Conservation (phyloP, 64 coral and sea anemone genomes). For the Dendrophyllia cribrosa region DNA sequence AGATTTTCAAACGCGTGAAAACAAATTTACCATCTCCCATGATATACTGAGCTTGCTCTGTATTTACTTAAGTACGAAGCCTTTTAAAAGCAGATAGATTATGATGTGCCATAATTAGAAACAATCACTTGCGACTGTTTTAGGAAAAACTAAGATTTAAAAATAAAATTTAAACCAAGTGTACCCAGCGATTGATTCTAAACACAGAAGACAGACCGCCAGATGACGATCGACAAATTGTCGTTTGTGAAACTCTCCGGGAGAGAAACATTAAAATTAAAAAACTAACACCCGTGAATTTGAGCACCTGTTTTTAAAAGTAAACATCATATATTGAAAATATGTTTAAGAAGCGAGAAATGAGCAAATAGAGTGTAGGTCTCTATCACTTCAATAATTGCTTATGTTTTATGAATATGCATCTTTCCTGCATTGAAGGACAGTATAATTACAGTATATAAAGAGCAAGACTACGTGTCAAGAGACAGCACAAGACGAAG, state of each 20-base stretch:
- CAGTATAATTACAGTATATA: neutral
- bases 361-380: neutral
- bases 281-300: neutral
- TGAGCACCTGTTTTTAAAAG: neutral
- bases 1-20: no score
- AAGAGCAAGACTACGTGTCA: no score
- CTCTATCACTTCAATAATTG: neutral
- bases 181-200: no score
- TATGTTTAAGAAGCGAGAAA: neutral
- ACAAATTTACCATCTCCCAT: no score
- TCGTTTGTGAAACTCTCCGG: neutral
- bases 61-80: neutral
- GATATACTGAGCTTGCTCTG: no score
- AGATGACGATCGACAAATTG: no score
- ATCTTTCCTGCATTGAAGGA: neutral
- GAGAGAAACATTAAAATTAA: neutral
- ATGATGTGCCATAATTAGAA: neutral
- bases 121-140: no score
- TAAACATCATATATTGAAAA: constrained; percentile 9
- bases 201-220: no score
- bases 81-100: neutral
- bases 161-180: no score
- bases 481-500: no score
- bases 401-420: no score
- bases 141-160: no score